Base-by-base conservation (phyloP, 2,113 vertebrate genomes). In the Melanocharis versteri region DNA sequence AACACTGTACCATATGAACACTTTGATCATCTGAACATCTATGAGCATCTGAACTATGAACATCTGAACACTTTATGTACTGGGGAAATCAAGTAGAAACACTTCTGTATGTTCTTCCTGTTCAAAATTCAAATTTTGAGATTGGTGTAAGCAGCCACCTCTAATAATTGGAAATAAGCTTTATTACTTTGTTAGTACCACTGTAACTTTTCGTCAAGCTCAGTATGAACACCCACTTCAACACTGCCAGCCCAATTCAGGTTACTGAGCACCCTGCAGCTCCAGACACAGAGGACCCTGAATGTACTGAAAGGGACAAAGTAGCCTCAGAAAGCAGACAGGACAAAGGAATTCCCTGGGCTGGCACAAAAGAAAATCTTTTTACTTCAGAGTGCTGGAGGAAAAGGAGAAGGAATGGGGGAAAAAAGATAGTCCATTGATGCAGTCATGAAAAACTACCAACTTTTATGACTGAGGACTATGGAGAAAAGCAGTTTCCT, bases 401-500 rank as follows among this genome's bases (percentile, higher is more conserved):
- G 31, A 65, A 95, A 83, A 93, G 17, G n/a, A 65, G 40, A 44
- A 77, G 13, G 3, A 31, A 2, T 39, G 11, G 21, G 8, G 13
- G 40, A 77, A 50, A 75, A 57, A 69, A 40, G 44, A 20, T 3
- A 11, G 22, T 84, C 51, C 21, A 81, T 87, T 91, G 69, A 90
- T 76, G 40, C 22, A 91, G 26, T n/a, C 50, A 58, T 48, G 70
- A 85, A 93, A 60, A 69, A 58, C 40, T 77, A 31, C 62, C 88
- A 83, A 84, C 13, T 11, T 85, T 66, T 27, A 58, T 61, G 61
- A 91, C 47, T 56, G 75, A 86, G 79, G 60, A 94, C 69, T 78
- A 62, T 15, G 22, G 42, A 83, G 73, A 97, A 90, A 39, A 58
- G 40, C 71, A 87, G 91, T 82, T 27, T 96, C 91, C 42, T 89